phyloP scores from a whole-genome alignment of 2,888 invertebrate species.

The Didymodactylos carnosus region DNA sequence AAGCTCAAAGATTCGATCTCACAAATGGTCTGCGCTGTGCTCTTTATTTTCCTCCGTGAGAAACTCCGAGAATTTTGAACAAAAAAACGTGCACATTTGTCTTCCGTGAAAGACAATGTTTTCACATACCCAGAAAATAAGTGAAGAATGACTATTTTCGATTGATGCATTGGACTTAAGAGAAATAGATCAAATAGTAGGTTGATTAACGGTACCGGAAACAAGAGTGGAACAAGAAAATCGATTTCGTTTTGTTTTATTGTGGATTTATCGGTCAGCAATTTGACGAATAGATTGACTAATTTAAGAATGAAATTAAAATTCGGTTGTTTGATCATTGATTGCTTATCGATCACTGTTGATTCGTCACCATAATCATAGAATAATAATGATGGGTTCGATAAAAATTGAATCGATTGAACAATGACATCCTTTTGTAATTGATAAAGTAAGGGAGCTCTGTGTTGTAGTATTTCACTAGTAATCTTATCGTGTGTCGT shows the following conservation, averaged over 20 bases:
- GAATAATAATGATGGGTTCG: not conserved
- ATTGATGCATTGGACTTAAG: not conserved
- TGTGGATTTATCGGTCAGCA: not conserved
- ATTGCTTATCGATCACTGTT: not conserved
- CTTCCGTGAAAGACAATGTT: too few relatives aligned
- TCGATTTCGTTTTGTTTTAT: not conserved
- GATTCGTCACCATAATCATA: too few relatives aligned
- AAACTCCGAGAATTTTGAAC: too few relatives aligned
- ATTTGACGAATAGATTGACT: not conserved
- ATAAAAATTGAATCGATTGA: not conserved
- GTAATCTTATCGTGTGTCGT: too few relatives aligned
- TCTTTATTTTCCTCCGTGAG: too few relatives aligned
- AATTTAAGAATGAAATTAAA: not conserved
- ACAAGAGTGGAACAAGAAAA: not conserved
- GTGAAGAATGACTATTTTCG: not conserved
- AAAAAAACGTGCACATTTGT: too few relatives aligned
- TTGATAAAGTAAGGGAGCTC: not conserved
- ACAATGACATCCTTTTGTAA: not conserved
- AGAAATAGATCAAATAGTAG: not conserved
- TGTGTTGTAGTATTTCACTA: too few relatives aligned
- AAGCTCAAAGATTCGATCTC: too few relatives aligned
- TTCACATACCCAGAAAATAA: not conserved
- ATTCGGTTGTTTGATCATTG: not conserved
- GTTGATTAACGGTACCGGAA: not conserved
- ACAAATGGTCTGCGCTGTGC: too few relatives aligned